Evolutionary conservation across 2,888 invertebrate genomes (phyloP), one percentile per base, ranked within the genome.

Genomic region (Elysia crispata): DNA sequence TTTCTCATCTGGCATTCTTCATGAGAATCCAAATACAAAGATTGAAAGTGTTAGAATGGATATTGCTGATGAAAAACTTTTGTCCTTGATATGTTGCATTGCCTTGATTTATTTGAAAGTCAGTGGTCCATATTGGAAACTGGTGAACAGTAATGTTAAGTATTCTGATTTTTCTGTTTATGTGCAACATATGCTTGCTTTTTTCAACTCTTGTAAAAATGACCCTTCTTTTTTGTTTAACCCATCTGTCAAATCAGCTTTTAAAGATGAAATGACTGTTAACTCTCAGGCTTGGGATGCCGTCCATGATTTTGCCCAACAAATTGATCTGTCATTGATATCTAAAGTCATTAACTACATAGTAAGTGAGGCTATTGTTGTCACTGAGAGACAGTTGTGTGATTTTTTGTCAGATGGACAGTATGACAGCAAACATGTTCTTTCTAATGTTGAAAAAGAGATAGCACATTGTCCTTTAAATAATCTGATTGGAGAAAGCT

Each of bases 111-210:
- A 23, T 60, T 60, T 60, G 6, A 60, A 60, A 60, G 60, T 60
- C 15, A 60, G 60, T 60, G 60, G 60, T 23, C 60, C 60, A 8
- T 60, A 60, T 15, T 60, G 60, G 60, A 60, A 60, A 60, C 60
- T 60, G 3, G 60, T 60, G 6, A 60, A 60, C 15, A 60, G 60
- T 25, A 60, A 3, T 60, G 60, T 60, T 60, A 8, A 8, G 25
- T 60, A 60, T 60, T 8, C 5, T 60, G 60, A 60, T 8, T 60
- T 60, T 60, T 25, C n/a, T 60, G 60, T 60, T 13, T 60, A 60
- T 60, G 60, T 60, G 3, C n/a, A 60, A 25, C 60, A 23, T 8
- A 60, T 60, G 60, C 15, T 23, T 3, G 25, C 3, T 60, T 60
- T 25, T 60, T 60, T 60, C 15, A n/a, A 23, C 15, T 3, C 3